These are phyloP conservation scores for Epizoanthus illoricatus DNA, from an alignment of 92 coral and sea anemone species.

Conservation along the genomic window DNA sequence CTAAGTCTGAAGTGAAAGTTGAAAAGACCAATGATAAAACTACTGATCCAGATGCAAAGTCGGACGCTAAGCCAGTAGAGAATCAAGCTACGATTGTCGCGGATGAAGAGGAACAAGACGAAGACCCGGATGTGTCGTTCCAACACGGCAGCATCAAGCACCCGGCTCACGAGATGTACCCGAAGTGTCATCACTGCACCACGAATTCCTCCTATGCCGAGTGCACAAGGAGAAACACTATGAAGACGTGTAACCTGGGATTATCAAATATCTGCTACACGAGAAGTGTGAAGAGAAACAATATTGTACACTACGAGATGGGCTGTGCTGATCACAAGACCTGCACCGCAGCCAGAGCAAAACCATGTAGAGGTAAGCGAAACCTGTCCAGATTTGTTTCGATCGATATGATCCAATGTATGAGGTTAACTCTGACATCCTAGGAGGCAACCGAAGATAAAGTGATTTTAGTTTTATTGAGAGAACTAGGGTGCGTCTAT, in stretches of 20 bases:
- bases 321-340: slow-evolving; percentile 88
- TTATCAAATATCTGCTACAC: slow-evolving; percentile 93
- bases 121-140: slow-evolving; percentile 65
- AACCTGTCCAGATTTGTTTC: not conserved
- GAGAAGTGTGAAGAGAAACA: slow-evolving; percentile 72
- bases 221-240: slow-evolving; percentile 68
- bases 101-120: slow-evolving; percentile 35
- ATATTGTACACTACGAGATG: slow-evolving; percentile 85
- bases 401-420: too few species aligned
- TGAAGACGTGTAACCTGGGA: slow-evolving; percentile 74
- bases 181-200: slow-evolving; percentile 87
- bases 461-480: too few species aligned
- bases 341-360: slow-evolving; percentile 83
- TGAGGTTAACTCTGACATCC: too few species aligned
- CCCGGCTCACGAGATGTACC: slow-evolving; percentile 93
- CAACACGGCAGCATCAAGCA: slow-evolving; percentile 92
- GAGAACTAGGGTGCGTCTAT: too few species aligned
- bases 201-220: slow-evolving; percentile 85
- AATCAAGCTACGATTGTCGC: slow-evolving; percentile 20
- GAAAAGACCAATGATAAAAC: not conserved
- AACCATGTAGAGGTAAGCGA: slow-evolving; percentile 82
- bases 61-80: not conserved
- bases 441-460: too few species aligned
- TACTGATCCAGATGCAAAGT: not conserved
- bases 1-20: not conserved